Evolutionary conservation across 1,140 invertebrate species (phyloP).

Genomic region (Uloborus diversus): DNA sequence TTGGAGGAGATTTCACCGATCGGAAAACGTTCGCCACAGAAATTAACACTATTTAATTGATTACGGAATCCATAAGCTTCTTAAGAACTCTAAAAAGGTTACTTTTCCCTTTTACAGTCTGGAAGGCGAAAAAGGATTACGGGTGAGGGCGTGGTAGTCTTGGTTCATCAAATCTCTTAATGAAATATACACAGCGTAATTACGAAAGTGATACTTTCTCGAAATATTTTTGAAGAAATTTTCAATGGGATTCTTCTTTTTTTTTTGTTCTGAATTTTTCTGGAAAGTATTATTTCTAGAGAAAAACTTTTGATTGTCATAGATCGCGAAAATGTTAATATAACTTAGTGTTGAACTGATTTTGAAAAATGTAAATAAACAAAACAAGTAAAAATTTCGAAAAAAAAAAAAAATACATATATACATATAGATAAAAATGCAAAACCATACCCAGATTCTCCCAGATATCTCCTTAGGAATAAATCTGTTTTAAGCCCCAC

Average conservation of each 20-base stretch:
- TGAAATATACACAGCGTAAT: background rate
- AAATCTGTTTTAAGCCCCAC: too few relatives aligned
- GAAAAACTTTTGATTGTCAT: too few relatives aligned
- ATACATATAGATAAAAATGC: too few relatives aligned
- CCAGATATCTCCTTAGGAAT: too few relatives aligned
- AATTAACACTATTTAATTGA: constrained; percentile 9
- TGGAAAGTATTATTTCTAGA: too few relatives aligned
- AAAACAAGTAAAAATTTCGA: too few relatives aligned
- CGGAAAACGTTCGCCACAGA: background rate
- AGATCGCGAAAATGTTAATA: too few relatives aligned
- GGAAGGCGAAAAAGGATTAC: background rate
- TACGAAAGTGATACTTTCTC: background rate
- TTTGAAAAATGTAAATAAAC: too few relatives aligned
- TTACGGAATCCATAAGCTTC: constrained; percentile 1
- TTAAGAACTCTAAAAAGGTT: background rate
- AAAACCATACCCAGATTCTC: background rate
- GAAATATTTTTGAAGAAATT: background rate
- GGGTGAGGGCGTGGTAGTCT: too few relatives aligned
- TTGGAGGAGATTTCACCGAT: background rate
- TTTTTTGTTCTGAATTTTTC: background rate
- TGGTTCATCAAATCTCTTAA: too few relatives aligned
- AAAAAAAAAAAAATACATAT: too few relatives aligned
- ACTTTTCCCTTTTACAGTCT: background rate
- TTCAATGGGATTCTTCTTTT: background rate
- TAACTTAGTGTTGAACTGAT: too few relatives aligned